Evolutionary conservation across 2,113 vertebrate genomes (phyloP).

Genomic region (Tyto alba): DNA sequence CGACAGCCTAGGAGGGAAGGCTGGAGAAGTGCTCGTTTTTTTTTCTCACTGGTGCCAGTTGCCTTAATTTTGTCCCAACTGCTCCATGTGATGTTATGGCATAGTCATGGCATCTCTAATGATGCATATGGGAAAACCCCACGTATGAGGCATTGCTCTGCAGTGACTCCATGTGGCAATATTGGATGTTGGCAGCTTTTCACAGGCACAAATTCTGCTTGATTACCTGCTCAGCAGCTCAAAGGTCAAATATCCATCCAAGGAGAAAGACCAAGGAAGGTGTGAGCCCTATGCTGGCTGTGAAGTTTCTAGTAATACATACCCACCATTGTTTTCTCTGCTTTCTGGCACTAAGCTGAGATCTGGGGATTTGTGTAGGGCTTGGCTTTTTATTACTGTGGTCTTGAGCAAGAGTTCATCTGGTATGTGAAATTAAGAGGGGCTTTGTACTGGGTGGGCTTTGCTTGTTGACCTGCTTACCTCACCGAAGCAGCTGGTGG

Average conservation of each 20-base stretch:
- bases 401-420: neutral
- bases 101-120: neutral
- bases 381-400: neutral
- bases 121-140: neutral
- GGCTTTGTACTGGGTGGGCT: neutral
- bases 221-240: neutral
- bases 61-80: neutral
- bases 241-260: neutral
- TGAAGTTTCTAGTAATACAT: no score
- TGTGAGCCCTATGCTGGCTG: fast-evolving
- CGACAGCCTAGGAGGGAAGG: neutral
- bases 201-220: neutral
- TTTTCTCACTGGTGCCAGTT: neutral
- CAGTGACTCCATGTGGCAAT: neutral
- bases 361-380: neutral
- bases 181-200: neutral
- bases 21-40: neutral
- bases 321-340: neutral
- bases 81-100: neutral
- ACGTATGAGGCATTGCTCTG: neutral
- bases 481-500: neutral
- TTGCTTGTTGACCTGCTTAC: neutral
- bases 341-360: neutral
- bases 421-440: neutral
- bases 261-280: neutral